Evolutionary conservation across 2,888 invertebrate species (phyloP).

Genomic region (Lithophane semibrunnea): DNA sequence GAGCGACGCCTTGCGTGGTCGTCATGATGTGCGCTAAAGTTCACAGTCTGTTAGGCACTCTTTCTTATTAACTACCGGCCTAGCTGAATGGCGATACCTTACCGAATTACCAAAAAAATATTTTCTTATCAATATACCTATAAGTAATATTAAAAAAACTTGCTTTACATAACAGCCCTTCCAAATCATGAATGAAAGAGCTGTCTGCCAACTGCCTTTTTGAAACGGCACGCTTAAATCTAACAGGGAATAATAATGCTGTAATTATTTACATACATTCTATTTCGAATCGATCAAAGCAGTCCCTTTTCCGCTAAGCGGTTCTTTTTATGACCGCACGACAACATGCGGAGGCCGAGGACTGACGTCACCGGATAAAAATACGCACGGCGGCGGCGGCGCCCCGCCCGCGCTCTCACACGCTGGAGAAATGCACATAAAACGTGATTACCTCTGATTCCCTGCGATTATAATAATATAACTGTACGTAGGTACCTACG

Average conservation of each 20-base stretch:
- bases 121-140: too few species aligned
- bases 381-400: conserved; percentile 70
- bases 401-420: conserved; percentile 74
- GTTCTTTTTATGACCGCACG: conserved; percentile 69
- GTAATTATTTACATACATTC: conserved; percentile 19
- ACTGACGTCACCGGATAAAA: conserved; percentile 82
- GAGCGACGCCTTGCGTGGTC: conserved; percentile 18
- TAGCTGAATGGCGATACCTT: not conserved
- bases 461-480: conserved; percentile 50
- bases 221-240: not conserved
- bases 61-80: not conserved
- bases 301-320: conserved; percentile 59
- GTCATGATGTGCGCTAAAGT: not conserved
- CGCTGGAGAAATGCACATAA: conserved; percentile 74
- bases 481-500: conserved; percentile 13
- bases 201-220: not conserved
- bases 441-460: conserved; percentile 47
- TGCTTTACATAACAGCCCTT: not conserved
- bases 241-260: conserved; percentile 6
- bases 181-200: conserved; percentile 3
- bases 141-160: too few species aligned
- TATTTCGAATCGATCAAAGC: conserved; percentile 45
- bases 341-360: conserved; percentile 72
- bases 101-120: not conserved
- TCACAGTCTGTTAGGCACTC: not conserved